Evolutionary conservation across 2,888 invertebrate genomes (phyloP).

Genomic region (Caenorhabditis uteleia): DNA sequence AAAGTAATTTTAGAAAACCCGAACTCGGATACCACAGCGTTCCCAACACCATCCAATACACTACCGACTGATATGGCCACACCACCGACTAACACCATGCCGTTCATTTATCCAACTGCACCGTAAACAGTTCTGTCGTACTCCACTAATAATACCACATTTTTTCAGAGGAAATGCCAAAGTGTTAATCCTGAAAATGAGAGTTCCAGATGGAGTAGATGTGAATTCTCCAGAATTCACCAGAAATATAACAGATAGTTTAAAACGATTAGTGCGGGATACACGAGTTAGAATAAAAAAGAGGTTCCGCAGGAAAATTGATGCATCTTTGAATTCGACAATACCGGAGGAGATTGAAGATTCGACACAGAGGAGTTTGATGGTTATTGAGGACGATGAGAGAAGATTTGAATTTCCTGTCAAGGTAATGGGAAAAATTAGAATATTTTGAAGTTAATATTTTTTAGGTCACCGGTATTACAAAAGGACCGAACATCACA

Average conservation of each 20-base stretch:
- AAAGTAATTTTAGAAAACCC: too few relatives aligned
- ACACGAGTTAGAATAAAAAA: conserved; percentile 9
- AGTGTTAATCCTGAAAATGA: conserved; percentile 26
- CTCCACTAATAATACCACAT: too few relatives aligned
- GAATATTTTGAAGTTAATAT: neutral
- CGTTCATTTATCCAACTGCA: neutral
- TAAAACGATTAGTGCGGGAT: conserved; percentile 18
- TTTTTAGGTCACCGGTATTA: conserved; percentile 18
- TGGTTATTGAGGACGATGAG: too few relatives aligned
- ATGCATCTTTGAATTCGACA: too few relatives aligned
- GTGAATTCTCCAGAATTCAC: conserved; percentile 19
- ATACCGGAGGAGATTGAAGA: too few relatives aligned
- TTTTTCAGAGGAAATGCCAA: conserved; percentile 3
- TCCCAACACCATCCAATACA: neutral
- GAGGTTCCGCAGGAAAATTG: neutral
- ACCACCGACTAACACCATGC: neutral
- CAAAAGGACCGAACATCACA: conserved; percentile 12
- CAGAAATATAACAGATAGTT: conserved; percentile 20
- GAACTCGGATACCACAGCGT: too few relatives aligned
- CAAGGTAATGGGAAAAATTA: neutral
- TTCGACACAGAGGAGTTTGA: too few relatives aligned
- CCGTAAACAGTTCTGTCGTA: too few relatives aligned
- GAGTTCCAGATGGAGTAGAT: conserved; percentile 22
- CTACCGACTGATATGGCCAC: too few relatives aligned
- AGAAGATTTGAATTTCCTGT: neutral